Base-by-base conservation (phyloP, 2,888 invertebrate genomes). In the Gibbula magus region DNA sequence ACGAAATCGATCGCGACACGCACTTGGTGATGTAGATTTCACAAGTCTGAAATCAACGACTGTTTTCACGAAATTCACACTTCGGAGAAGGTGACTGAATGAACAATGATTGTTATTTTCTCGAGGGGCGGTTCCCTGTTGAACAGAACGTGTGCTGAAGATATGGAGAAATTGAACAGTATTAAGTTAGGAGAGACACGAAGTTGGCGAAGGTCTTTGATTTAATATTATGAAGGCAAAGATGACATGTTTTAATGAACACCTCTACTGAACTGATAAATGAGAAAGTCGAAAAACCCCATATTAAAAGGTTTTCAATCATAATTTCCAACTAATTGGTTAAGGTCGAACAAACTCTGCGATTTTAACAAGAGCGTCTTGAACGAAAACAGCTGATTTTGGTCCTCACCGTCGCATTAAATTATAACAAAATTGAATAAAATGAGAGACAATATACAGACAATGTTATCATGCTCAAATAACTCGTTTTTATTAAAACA, bases 61-160 rank as follows among this genome's bases (percentile, higher is more conserved):
- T 70, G 70, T 70, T 70, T 70, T 70, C 70, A 39, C 20, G 70
- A 70, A 70, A 70, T 70, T 70, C 70, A 70, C 70, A 70, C 70
- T 70, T 70, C 35, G 35, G 39, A 70, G 39, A 35, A 39, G 35
- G 70, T 25, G 25, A 70, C 18, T 70, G 70, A 70, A 20, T 70
- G 70, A 70, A 70, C 70, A 70, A 70, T 70, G 70, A 39, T 70
- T 32, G 32, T 39, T 70, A 70, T 70, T 70, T 70, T 39, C 39
- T 35, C 32, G 39, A 70, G 70, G 70, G 70, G 70, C 70, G 70
- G 29, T 16, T 70, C 70, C 70, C 35, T 10, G 20, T 20, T 35
- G 32, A 32, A 35, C 10, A 3, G 39, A 35, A 32, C 70, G 39
- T 39, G 70, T 70, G 70, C 20, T 35, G 39, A 32, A 70, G 39